Base-by-base conservation (phyloP, 2,888 invertebrate genomes). In the Polydrusus pterygomalis region DNA sequence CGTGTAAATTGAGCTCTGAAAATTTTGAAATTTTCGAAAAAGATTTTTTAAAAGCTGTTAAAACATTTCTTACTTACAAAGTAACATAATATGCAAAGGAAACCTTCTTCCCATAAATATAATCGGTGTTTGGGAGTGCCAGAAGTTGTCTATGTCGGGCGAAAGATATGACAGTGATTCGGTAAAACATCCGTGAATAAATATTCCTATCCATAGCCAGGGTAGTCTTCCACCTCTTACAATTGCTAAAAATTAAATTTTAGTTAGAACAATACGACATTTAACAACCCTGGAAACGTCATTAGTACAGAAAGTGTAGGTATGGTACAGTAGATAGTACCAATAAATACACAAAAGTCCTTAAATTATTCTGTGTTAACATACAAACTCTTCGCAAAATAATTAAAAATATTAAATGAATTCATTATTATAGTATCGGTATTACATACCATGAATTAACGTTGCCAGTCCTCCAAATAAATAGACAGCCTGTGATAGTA, bases 81-180 rank as follows among this genome's bases (percentile, higher is more conserved):
- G 83, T 7, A 93, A 84, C 25, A 93, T 87, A 64, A 95, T 93
- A 82, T 95, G 94, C 0, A 95, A 85, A 0, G 95, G 95, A 67
- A 94, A 87, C 56, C 95, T 89, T 40, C 91, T 88, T 7, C 94
- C 94, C 18, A 95, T 86, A 74, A 95, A 89, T 78, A 94, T 93
- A 30, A 95, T 85, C 0, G 93, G 92, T 0, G 93, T 91, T 87
- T 93, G 94, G 0, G 94, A 93, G 84, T 95, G 95, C 95, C 95
- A 96, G 86, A 94, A 95, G 85, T 94, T 95, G 87, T 95, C 94
- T 76, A 93, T 92, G 77, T 94, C 93, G 0, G 94, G 94, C 18
- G 93, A 82, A 78, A 90, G 89, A 83, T 94, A 93, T 79, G 92
- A 92, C 83, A 95, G 88, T 80, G 91, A 90, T 87, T 95, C 95